Base-by-base conservation (phyloP, 2,888 invertebrate species). In the Rhynchonema sp. region DNA sequence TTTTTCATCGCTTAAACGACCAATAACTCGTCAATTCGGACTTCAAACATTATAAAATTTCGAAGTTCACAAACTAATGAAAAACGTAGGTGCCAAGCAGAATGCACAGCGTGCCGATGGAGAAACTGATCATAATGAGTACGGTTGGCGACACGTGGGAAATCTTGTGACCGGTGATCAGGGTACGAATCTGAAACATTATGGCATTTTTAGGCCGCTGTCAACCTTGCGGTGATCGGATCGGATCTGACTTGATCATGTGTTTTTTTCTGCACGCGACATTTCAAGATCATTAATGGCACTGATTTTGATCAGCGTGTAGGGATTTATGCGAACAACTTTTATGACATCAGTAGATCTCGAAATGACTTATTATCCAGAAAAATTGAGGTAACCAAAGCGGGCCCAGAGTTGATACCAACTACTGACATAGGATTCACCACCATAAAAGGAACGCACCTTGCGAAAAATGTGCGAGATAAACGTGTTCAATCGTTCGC, bases 401-500 rank as follows among this genome's bases (percentile, higher is more conserved):
- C n/a, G n/a, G n/a, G n/a, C n/a, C n/a, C n/a, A n/a, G n/a, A n/a
- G n/a, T n/a, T n/a, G n/a, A n/a, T n/a, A n/a, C n/a, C n/a, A n/a
- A n/a, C n/a, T n/a, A n/a, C n/a, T n/a, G n/a, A n/a, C n/a, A n/a
- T n/a, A n/a, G n/a, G n/a, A n/a, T n/a, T n/a, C n/a, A n/a, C n/a
- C n/a, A n/a, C n/a, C n/a, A n/a, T n/a, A n/a, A n/a, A 23, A 56
- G 9, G 56, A 17, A 13, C 56, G 30, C 23, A 63, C 23, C 59
- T 63, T 62, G 3, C 20, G 23, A n/a, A 63, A 30, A 1, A 56
- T 46, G 46, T 59, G 61, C n/a, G 58, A 38, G 28, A 72, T 69
- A 67, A 94, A 88, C 74, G 92, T 92, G 76, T 98, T 98, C 57
- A 98, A 79, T 65, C 98, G 83, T 76, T 96, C 96, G 69, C 96